Conservation (phyloP, 2,797 vertebrate species). For the Rhinatrema bivittatum region DNA sequence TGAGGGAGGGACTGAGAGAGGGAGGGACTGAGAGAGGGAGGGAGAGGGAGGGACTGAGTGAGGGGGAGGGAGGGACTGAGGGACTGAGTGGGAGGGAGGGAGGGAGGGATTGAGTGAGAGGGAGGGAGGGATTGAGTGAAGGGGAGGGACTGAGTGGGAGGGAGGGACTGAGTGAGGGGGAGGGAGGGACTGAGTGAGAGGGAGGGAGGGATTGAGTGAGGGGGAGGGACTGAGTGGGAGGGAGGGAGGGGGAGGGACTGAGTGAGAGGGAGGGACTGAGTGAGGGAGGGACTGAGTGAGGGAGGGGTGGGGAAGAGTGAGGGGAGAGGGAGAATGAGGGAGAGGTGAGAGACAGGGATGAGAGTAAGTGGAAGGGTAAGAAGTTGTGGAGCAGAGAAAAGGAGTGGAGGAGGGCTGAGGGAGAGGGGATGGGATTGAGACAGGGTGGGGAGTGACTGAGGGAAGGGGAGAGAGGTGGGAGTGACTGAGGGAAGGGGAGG, state of each 20-base stretch:
- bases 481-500: too few species aligned
- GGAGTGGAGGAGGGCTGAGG: background rate
- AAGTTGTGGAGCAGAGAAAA: background rate
- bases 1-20: too few species aligned
- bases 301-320: background rate
- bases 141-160: constrained; percentile 8
- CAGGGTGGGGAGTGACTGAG: too few species aligned
- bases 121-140: background rate
- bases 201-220: background rate
- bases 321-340: background rate
- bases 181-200: constrained; percentile 8
- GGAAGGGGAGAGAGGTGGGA: too few species aligned
- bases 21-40: too few species aligned
- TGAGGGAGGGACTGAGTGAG: too few species aligned
- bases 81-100: background rate
- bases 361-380: background rate
- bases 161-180: too few species aligned
- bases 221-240: background rate
- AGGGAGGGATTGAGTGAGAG: background rate
- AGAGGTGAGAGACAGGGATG: background rate
- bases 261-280: too few species aligned
- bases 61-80: too few species aligned
- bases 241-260: constrained; percentile 1
- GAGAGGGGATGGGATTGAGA: too few species aligned
- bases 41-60: too few species aligned